Evolutionary conservation across 2,888 invertebrate species (phyloP), one percentile per base, ranked within the genome.

Genomic region (Ectobius pallidus): DNA sequence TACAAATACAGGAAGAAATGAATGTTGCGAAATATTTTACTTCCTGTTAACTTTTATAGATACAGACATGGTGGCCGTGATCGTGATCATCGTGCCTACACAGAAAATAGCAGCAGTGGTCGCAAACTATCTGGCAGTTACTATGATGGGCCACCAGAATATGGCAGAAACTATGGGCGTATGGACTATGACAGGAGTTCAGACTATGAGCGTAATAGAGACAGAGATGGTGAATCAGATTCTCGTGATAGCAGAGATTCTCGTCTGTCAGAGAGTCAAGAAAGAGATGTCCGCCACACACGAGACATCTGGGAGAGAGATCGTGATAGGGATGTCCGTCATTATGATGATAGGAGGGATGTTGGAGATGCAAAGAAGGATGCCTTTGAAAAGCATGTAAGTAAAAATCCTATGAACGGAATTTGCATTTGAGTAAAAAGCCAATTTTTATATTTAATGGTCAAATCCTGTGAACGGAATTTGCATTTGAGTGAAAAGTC

Each of bases 91-190:
- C 49, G 71, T 30, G 32, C 46, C 22, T 71, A 71, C 20, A 32
- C 67, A 16, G 71, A 71, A 4, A 71, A 34, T 69, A 61, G 61
- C 22, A 69, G 49, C 7, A 62, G 20, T 62, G 30, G 9, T 42
- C 62, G 67, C 18, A 70, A 70, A 22, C n/a, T 44, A 6, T 67
- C 70, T 68, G 65, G 71, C 4, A 34, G 62, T 42, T 73, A 73
- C 27, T 75, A 72, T 69, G 75, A 75, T 42, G 73, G 62, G 11
- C 25, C 44, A 27, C 27, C 73, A 55, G 83, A 83, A 16, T 82
- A 81, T 72, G 81, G 81, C 2, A 82, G 83, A 7, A 79, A 81
- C 61, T 82, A 82, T 75, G 77, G 79, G 20, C 80, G 80, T 39
- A 82, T 82, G 46, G 82, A 82, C 22, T 77, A 77, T 68, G 79